Base-by-base conservation (phyloP, 2,113 vertebrate genomes). In the Plectropomus leopardus region DNA sequence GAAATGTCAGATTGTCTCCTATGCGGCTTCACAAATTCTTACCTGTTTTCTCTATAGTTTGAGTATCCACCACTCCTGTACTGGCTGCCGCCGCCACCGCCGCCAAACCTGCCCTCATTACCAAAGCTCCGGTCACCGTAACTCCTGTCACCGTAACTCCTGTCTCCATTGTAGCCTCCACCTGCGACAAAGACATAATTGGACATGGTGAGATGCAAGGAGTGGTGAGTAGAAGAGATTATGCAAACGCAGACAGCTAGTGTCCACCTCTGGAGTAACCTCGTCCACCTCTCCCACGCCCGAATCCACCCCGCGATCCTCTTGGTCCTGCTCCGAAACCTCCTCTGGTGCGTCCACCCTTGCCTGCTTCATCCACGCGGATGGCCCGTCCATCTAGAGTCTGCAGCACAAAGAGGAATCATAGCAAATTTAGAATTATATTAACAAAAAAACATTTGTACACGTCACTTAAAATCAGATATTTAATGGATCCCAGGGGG, bases 351-450 rank as follows among this genome's bases (percentile, higher is more conserved):
- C 94, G 91, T 21, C 95, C 94, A 0, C 97, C 96, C 59, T 99
- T 99, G 0, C 98, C 98, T 0, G 98, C 98, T 89, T 98, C 97
- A 60, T 99, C 98, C 0, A 99, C 98, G 15, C 98, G 96, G 72
- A 99, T 99, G 23, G 96, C 94, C 17, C 98, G 92, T 2, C 98
- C 98, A 0, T 99, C 98, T 5, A 99, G 95, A 60, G 96, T 97
- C 98, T 99, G 63, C 0, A 72, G 80, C 0, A 7, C 0, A 53
- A 48, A 34, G 9, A 50, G 4, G 7, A 51, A 50, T 10, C 24
- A 54, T 3, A 26, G 14, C 16, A 3, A 50, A 51, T 23, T 23
- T 4, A 9, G 34, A 10, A 8, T 6, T n/a, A 40, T 2, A 40
- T 4, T 10, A 5, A 40, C 8, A 8, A 5, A 40, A 6, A 10